A percentile compares a stretch with the other conserved stretches of the same genome.
These are phyloP conservation scores for Temnopleurus reevesii DNA, from an alignment of 53 echinoderm and acorn worm species.

Conservation along the genomic window DNA sequence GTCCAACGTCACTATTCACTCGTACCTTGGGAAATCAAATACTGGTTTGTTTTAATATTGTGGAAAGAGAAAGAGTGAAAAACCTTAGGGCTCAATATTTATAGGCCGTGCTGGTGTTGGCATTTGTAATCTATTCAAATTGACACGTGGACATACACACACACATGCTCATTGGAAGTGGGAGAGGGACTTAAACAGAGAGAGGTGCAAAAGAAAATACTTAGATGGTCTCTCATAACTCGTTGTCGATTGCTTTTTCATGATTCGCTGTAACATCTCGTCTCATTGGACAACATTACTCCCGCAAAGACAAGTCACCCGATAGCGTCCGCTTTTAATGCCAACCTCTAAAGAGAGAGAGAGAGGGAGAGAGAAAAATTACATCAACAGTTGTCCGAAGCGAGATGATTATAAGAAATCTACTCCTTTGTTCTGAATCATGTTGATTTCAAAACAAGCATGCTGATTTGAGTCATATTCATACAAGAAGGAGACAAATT, in stretches of 20 bases:
- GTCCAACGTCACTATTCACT: neutral
- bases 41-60: neutral
- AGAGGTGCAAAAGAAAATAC: neutral
- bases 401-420: no score
- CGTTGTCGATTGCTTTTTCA: neutral
- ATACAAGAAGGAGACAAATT: neutral
- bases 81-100: neutral
- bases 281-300: neutral
- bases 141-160: neutral
- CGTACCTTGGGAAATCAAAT: neutral
- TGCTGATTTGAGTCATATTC: neutral
- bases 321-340: neutral
- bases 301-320: conserved; percentile 22
- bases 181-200: neutral
- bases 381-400: neutral
- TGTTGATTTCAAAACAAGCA: neutral
- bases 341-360: neutral
- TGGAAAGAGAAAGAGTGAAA: neutral
- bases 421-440: neutral
- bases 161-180: neutral
- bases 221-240: neutral
- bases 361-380: neutral
- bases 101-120: neutral
- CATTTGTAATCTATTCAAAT: neutral
- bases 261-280: neutral